A percentile compares a stretch with the other conserved stretches of the same genome.
phyloP scores from a whole-genome alignment of 2,113 vertebrate species.

The Genyomyrus donnyi region DNA sequence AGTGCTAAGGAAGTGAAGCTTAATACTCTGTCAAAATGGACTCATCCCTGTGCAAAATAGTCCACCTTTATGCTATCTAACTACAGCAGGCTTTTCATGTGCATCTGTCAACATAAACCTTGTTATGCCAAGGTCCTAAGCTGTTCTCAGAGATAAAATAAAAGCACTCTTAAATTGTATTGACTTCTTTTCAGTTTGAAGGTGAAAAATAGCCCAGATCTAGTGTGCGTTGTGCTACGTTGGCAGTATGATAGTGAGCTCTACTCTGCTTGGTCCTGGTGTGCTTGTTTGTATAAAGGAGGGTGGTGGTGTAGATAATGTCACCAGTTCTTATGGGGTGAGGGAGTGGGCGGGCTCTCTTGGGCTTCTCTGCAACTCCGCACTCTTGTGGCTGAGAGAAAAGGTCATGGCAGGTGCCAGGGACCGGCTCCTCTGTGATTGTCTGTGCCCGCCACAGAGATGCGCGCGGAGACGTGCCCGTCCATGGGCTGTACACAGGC shows the following conservation, averaged over 20 bases:
- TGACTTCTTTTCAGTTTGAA: not conserved
- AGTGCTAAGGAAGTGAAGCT: not conserved
- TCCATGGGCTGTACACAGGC: not conserved
- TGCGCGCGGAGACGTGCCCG: not conserved
- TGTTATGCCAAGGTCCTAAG: not conserved
- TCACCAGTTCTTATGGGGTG: not conserved
- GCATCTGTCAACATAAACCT: not conserved
- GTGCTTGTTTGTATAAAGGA: not conserved
- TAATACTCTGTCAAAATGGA: not conserved
- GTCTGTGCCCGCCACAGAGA: not conserved
- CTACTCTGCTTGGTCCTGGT: not conserved
- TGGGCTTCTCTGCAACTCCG: not conserved
- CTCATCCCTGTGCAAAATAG: not conserved
- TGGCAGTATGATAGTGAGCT: not conserved
- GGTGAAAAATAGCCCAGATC: not conserved
- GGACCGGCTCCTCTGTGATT: not conserved
- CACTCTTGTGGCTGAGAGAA: constrained; percentile 19
- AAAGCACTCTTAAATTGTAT: not conserved
- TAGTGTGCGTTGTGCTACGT: not conserved
- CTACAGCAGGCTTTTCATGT: not conserved
- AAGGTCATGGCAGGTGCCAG: constrained; percentile 18
- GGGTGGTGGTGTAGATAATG: not conserved
- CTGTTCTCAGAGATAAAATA: not conserved
- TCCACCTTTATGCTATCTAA: not conserved
- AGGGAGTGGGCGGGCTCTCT: not conserved